Evolutionary conservation across 2,113 vertebrate genomes (phyloP).

Genomic region (Misgurnus mizolepis): DNA sequence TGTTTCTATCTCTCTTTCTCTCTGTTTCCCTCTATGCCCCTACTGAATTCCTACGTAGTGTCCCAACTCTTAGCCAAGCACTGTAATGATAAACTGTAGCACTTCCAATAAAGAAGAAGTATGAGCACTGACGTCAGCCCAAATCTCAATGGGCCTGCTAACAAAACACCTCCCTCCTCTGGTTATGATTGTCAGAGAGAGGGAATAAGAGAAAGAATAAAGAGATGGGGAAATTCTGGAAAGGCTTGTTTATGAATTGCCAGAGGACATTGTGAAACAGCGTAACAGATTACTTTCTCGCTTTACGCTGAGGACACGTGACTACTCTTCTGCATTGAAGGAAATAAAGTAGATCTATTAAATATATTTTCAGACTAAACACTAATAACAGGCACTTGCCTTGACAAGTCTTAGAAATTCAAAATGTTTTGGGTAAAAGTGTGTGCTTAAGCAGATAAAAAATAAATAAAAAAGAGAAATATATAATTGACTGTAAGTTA

Average conservation of each 20-base stretch:
- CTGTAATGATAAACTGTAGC: not conserved
- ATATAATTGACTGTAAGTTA: too few relatives aligned
- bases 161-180: slow-evolving; percentile 26
- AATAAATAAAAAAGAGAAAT: too few relatives aligned
- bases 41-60: not conserved
- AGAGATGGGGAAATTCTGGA: slow-evolving; percentile 25
- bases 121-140: slow-evolving; percentile 11
- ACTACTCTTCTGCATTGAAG: not conserved
- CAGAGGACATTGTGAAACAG: slow-evolving; percentile 21
- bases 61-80: slow-evolving; percentile 4
- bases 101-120: slow-evolving; percentile 31
- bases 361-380: not conserved
- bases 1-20: not conserved
- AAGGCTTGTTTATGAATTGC: slow-evolving; percentile 12
- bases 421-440: not conserved
- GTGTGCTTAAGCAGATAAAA: too few relatives aligned
- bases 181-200: slow-evolving; percentile 5
- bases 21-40: not conserved
- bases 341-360: not conserved
- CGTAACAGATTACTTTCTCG: slow-evolving; percentile 15
- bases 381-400: not conserved
- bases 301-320: not conserved
- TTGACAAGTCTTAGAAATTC: not conserved
- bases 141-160: slow-evolving; percentile 22
- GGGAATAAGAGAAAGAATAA: not conserved